These are phyloP conservation scores for Halocaridina rubra DNA, from an alignment of 2,888 invertebrate species.

Conservation along the genomic window DNA sequence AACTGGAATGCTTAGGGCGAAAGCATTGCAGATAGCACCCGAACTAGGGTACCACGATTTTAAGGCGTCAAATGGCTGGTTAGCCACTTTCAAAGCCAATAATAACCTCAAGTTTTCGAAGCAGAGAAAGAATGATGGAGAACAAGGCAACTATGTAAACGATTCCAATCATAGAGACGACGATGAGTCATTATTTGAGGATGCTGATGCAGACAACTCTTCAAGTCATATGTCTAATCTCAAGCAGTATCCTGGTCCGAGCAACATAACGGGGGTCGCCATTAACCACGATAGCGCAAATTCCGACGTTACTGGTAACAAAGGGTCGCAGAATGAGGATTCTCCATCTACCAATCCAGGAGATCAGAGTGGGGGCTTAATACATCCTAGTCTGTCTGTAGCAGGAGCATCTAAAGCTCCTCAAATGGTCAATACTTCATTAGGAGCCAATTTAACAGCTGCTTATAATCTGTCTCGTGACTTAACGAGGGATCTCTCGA, in stretches of 20 bases:
- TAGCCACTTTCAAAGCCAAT: constrained; percentile 63
- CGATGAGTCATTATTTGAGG: constrained; percentile 31
- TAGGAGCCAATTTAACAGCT: constrained; percentile 46
- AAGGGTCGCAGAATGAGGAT: constrained; percentile 19
- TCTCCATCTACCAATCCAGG: constrained; percentile 14
- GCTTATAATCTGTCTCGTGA: constrained; percentile 55
- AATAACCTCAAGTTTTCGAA: constrained; percentile 59
- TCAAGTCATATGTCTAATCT: not conserved
- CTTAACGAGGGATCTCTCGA: constrained; percentile 5
- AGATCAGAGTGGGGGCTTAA: constrained; percentile 10
- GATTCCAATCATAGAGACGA: constrained; percentile 17
- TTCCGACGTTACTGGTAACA: constrained; percentile 23
- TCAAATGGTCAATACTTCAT: constrained; percentile 49
- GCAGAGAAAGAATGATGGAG: constrained; percentile 28
- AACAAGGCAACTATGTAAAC: constrained; percentile 4
- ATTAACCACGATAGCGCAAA: constrained; percentile 32
- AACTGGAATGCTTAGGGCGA: constrained; percentile 62
- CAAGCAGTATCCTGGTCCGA: not conserved
- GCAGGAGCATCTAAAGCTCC: constrained; percentile 37
- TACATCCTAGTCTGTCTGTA: constrained; percentile 24
- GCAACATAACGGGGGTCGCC: constrained; percentile 26
- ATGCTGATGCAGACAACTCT: constrained; percentile 22
- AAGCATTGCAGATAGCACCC: constrained; percentile 61
- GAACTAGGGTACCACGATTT: constrained; percentile 62
- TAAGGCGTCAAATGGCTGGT: constrained; percentile 63